phyloP scores from a whole-genome alignment of 2,888 invertebrate genomes.

The Trissonchulus sp. region DNA sequence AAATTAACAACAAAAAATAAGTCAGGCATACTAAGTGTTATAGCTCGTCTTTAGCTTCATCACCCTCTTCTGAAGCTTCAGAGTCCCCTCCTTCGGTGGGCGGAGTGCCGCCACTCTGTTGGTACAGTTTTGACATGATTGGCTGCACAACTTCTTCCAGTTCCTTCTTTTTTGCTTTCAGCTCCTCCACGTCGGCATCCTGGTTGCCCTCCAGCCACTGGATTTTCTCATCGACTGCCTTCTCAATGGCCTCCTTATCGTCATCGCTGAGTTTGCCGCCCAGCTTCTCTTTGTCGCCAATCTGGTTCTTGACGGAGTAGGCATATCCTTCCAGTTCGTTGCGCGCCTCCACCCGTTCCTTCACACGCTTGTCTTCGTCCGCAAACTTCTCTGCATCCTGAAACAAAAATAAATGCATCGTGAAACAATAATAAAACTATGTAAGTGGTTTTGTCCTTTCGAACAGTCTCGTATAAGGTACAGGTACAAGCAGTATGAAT shows the following conservation, averaged over 20 bases:
- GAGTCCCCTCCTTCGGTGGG: slow-evolving; percentile 65
- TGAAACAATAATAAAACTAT: too few species aligned
- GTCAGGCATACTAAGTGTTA: too few species aligned
- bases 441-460: too few species aligned
- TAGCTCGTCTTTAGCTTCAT: slow-evolving; percentile 48
- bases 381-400: slow-evolving; percentile 93
- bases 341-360: slow-evolving; percentile 62
- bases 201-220: slow-evolving; percentile 93
- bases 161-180: slow-evolving; percentile 84
- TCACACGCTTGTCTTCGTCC: slow-evolving; percentile 86
- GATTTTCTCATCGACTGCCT: slow-evolving; percentile 81
- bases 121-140: slow-evolving; percentile 87
- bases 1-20: too few species aligned
- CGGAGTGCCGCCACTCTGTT: slow-evolving; percentile 59
- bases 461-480: too few species aligned
- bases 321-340: slow-evolving; percentile 93
- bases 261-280: slow-evolving; percentile 63
- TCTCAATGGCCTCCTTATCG: slow-evolving; percentile 74
- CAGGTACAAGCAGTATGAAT: too few species aligned
- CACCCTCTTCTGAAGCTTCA: slow-evolving; percentile 57
- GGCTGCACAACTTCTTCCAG: slow-evolving; percentile 88
- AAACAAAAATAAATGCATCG: too few species aligned
- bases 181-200: slow-evolving; percentile 82
- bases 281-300: slow-evolving; percentile 87
- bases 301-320: slow-evolving; percentile 90